These are phyloP conservation scores for Cartodere bifasciata DNA, from an alignment of 2,888 invertebrate species.

Conservation along the genomic window DNA sequence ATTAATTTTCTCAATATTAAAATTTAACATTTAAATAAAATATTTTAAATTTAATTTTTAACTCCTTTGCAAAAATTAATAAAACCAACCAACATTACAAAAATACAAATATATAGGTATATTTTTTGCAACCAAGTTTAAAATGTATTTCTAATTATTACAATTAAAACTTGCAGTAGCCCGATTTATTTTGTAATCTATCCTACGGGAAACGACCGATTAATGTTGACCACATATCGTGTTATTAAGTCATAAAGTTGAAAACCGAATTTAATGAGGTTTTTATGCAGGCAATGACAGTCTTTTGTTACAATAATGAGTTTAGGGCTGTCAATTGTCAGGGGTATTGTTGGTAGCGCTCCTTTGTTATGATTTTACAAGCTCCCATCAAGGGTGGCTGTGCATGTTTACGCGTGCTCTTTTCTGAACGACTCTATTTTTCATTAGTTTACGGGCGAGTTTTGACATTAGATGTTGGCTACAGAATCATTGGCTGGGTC, in stretches of 20 bases:
- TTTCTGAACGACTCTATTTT: slow-evolving; percentile 14
- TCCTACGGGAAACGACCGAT: slow-evolving; percentile 23
- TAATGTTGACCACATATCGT: slow-evolving; percentile 22
- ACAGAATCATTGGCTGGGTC: slow-evolving; percentile 13
- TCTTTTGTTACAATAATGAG: slow-evolving; percentile 37
- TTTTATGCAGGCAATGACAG: slow-evolving; percentile 38
- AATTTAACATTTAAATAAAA: no score
- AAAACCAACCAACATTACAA: no score
- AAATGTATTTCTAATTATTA: no score
- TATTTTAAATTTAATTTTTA: no score
- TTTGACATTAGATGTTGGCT: slow-evolving; percentile 13
- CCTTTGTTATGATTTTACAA: slow-evolving; percentile 20
- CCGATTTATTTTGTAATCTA: slow-evolving; percentile 5
- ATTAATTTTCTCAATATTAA: no score
- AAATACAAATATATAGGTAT: no score
- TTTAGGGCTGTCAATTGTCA: slow-evolving; percentile 35
- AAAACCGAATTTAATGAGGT: slow-evolving; percentile 33
- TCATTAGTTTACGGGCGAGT: slow-evolving; percentile 14
- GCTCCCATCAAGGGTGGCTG: slow-evolving; percentile 4
- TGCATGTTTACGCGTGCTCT: no score
- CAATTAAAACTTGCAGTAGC: no score
- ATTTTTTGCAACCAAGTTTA: no score
- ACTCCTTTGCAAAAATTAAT: no score
- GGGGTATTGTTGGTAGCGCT: slow-evolving; percentile 28
- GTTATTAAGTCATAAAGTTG: slow-evolving; percentile 32